Evolutionary conservation across 1,140 invertebrate species (phyloP), one percentile per base, ranked within the genome.

Genomic region (Cyclargus thomasi): DNA sequence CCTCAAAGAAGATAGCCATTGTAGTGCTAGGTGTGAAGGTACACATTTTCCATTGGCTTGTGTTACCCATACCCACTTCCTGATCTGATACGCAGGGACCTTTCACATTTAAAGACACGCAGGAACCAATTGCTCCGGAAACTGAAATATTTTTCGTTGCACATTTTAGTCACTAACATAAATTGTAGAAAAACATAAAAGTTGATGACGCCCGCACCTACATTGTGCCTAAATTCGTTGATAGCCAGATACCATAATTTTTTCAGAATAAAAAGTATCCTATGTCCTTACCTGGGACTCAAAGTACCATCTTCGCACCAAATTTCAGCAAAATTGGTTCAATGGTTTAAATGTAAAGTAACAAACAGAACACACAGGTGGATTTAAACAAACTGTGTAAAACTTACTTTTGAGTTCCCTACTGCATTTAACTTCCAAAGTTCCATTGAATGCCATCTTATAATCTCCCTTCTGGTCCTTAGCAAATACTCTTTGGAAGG

Each of bases 381-480:
- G 8, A 29, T 29, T 29, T 29, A 8, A 29, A 29, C 8, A 3
- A 29, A 29, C 6, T 29, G 5, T 47, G 14, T 4, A 16, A 20
- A 55, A 75, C 76, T 91, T 92, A 92, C 94, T 92, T 92, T 97
- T 97, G 0, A 97, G 88, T 91, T 97, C 96, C 63, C 96, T 91
- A 18, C 96, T 97, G 70, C 95, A 96, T 92, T 99, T 99, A 6
- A 99, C 95, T 93, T 99, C 99, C 57, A 99, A 85, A 4, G 95
- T 97, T 14, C 96, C 98, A 92, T 99, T 99, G 86, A 99, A 99
- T 16, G 96, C 98, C 99, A 99, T 99, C 90, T 98, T 98, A 62
- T 99, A 94, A 78, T 99, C 95, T 53, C 94, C 94, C 77, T 97
- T 96, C n/a, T 93, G 92, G 91, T 99, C 98, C 76, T 97, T 97